Base-by-base conservation (phyloP, 1,140 invertebrate genomes). In the Globodera ellingtonae region DNA sequence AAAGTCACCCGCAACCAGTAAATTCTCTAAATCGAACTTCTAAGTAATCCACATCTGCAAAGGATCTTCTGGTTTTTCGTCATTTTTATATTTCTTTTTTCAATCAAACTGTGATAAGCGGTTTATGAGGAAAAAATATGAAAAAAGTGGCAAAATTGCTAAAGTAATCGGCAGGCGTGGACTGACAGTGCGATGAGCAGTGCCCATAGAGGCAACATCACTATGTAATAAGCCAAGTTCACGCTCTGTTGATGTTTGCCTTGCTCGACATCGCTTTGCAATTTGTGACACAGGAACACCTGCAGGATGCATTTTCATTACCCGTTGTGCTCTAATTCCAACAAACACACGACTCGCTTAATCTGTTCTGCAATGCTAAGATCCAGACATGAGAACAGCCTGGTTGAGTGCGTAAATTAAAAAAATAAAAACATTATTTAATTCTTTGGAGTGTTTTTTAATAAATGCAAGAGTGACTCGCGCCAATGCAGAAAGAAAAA, bases 241-340 rank as follows among this genome's bases (percentile, higher is more conserved):
- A 83, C 50, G 9, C 81, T 70, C 15, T 52, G 8, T 15, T 52
- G 52, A 0, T 81, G 78, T 78, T 82, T 69, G 13, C 81, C 82
- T 35, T 48, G 81, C 52, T 82, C 81, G 24, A 83, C 79, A 46
- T 83, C 81, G 6, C 70, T 80, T 13, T 82, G 78, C 56, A 82
- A 75, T 71, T 82, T 82, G 7, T 83, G 81, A 50, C 81, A 82
- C 9, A 82, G 10, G 21, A 82, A 52, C 69, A 82, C 18, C 52
- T 77, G 52, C 15, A 65, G 59, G 59, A 65, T 65, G 59, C 13
- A 21, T 65, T 65, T 65, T 2, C 13, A 65, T 65, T 65, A 15
- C 59, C 2, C 13, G 59, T 15, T 24, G 3, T 65, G 21, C n/a
- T 13, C 13, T 21, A 21, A 65, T 65, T 65, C 13, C 13, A 15